Evolutionary conservation across 2,888 invertebrate genomes (phyloP).

Genomic region (Lycophotia porphyrea): DNA sequence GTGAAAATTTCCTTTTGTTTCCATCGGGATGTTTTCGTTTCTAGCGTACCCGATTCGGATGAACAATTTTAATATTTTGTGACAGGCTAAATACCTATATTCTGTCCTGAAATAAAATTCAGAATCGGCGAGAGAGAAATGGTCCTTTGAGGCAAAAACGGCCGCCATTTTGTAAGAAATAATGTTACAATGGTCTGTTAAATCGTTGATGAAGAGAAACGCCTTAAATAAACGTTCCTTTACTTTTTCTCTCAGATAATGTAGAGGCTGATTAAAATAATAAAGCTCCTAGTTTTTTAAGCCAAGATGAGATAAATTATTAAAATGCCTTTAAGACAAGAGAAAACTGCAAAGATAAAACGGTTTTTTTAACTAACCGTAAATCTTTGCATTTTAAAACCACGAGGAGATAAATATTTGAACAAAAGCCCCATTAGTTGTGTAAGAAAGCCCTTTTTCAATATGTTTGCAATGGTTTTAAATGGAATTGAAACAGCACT

Average conservation of each 20-base stretch:
- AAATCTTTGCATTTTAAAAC: conserved; percentile 37
- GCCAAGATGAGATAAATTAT: conserved; percentile 33
- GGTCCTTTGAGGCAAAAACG: conserved; percentile 21
- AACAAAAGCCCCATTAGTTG: conserved; percentile 25
- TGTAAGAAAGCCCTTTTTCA: conserved; percentile 9
- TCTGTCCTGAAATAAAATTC: conserved; percentile 39
- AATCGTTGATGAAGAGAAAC: conserved; percentile 54
- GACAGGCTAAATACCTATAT: conserved; percentile 36
- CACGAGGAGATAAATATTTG: conserved; percentile 11
- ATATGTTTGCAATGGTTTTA: conserved; percentile 46
- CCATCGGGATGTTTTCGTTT: conserved; percentile 26
- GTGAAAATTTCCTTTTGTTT: conserved; percentile 3
- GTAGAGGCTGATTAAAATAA: conserved; percentile 30
- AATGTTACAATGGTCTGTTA: conserved; percentile 45
- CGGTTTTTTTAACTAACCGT: conserved; percentile 3
- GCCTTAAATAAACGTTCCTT: conserved; percentile 35
- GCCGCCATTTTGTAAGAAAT: conserved; percentile 42
- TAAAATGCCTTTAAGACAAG: conserved; percentile 18
- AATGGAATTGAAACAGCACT: conserved; percentile 66
- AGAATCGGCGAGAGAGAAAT: conserved; percentile 30
- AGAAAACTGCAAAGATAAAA: conserved; percentile 32
- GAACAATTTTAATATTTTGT: conserved; percentile 37
- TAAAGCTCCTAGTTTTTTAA: conserved; percentile 19
- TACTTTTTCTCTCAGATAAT: conserved; percentile 32
- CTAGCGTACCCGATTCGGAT: conserved; percentile 15